These are phyloP conservation scores for Benthosema pterotum DNA, from an alignment of 2,797 vertebrate genomes.

Conservation along the genomic window DNA sequence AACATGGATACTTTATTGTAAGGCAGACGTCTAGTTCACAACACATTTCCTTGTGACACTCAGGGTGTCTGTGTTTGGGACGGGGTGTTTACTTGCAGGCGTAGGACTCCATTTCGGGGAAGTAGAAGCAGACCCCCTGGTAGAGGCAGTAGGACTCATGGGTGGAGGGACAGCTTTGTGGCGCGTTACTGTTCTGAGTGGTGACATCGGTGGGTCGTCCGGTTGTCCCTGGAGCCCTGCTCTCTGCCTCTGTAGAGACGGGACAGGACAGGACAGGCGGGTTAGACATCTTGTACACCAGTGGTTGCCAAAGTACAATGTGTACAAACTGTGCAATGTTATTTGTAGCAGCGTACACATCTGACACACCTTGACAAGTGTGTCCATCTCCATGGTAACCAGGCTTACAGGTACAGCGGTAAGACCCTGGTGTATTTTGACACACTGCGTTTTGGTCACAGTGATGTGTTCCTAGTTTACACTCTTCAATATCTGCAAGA, in stretches of 20 bases:
- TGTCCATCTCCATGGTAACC: conserved; percentile 60
- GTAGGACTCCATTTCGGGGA: conserved; percentile 83
- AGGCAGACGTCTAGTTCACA: not conserved
- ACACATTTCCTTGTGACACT: no score
- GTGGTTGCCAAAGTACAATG: no score
- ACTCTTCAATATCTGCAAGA: conserved; percentile 84
- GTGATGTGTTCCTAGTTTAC: conserved; percentile 64
- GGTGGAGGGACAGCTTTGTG: conserved; percentile 79
- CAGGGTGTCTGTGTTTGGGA: not conserved
- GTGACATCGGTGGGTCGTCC: conserved; percentile 54
- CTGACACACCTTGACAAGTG: conserved; percentile 70
- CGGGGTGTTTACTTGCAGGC: conserved; percentile 90
- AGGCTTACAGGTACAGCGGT: conserved; percentile 71
- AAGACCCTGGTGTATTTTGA: conserved; percentile 77
- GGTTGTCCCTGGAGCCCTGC: conserved; percentile 42
- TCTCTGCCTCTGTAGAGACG: conserved; percentile 39
- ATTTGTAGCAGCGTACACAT: not conserved
- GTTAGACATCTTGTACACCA: no score
- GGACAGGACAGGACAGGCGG: not conserved
- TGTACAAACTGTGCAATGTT: not conserved
- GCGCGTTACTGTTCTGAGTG: conserved; percentile 45
- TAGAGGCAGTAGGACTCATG: conserved; percentile 89
- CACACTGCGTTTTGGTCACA: conserved; percentile 80
- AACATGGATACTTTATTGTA: not conserved
- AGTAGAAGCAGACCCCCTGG: conserved; percentile 87